These are phyloP conservation scores for Agrochola macilenta DNA, from an alignment of 2,888 invertebrate species.

Conservation along the genomic window DNA sequence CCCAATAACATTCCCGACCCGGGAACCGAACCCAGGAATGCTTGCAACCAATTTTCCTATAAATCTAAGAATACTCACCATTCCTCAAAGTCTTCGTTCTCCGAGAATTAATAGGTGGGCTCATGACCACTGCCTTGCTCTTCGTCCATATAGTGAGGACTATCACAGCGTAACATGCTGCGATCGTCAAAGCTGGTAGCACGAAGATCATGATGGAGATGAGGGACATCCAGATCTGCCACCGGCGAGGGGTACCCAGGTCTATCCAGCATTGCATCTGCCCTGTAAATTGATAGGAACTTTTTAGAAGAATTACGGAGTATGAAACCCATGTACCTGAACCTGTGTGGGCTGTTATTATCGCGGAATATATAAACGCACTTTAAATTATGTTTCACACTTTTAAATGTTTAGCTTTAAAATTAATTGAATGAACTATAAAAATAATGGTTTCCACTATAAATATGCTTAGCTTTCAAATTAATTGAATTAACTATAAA, in stretches of 20 bases:
- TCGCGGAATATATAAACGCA: too few species aligned
- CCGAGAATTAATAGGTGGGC: conserved; percentile 87
- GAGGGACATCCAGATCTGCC: conserved; percentile 97
- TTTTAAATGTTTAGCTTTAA: too few species aligned
- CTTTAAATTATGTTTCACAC: too few species aligned
- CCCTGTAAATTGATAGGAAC: conserved; percentile 81
- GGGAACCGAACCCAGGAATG: too few species aligned
- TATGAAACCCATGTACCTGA: too few species aligned
- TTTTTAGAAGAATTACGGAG: neutral
- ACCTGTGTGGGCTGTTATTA: too few species aligned
- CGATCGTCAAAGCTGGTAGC: conserved; percentile 96
- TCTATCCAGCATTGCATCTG: conserved; percentile 97
- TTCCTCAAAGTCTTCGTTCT: conserved; percentile 84
- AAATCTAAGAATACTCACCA: conserved; percentile 36
- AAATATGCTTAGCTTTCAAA: too few species aligned
- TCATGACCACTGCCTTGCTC: conserved; percentile 92
- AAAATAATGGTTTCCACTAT: too few species aligned
- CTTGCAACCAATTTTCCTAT: too few species aligned
- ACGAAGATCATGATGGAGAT: conserved; percentile 96
- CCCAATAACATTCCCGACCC: too few species aligned
- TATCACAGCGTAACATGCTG: conserved; percentile 97
- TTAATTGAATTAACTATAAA: too few species aligned
- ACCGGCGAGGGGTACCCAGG: conserved; percentile 92
- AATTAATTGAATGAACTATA: too few species aligned
- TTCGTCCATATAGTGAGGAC: conserved; percentile 98